These are phyloP conservation scores for Bombus vancouverensis DNA, from an alignment of 1,140 invertebrate species.

Conservation along the genomic window DNA sequence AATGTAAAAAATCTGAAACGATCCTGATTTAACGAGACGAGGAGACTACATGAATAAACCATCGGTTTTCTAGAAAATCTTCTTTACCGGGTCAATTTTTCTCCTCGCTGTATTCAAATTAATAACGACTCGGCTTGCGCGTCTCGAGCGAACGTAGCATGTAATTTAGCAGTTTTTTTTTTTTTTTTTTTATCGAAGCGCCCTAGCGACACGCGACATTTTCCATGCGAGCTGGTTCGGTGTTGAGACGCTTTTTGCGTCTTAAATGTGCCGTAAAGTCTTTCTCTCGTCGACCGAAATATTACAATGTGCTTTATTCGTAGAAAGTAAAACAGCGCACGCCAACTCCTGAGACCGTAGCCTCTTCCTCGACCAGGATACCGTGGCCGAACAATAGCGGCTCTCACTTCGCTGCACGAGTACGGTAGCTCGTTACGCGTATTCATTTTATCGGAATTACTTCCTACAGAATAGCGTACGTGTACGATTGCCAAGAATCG, in stretches of 20 bases:
- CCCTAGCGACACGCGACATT: constrained; percentile 4
- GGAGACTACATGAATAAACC: no score
- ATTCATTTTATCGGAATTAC: constrained; percentile 19
- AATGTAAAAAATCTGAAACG: no score
- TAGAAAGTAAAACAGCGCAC: constrained; percentile 59
- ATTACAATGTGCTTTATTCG: constrained; percentile 8
- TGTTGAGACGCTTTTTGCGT: constrained; percentile 38
- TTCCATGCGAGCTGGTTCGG: neutral
- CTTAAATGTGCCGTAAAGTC: constrained; percentile 46
- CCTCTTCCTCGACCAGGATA: constrained; percentile 26
- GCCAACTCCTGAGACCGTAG: neutral
- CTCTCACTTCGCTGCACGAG: constrained; percentile 40
- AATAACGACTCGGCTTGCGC: no score
- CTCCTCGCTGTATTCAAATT: no score
- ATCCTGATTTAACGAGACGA: no score
- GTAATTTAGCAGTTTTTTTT: neutral
- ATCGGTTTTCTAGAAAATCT: no score
- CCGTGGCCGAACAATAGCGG: constrained; percentile 40
- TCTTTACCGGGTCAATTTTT: no score
- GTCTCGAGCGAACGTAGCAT: neutral
- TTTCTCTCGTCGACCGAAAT: constrained; percentile 21
- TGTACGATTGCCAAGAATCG: neutral
- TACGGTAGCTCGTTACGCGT: constrained; percentile 30
- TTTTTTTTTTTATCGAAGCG: neutral
- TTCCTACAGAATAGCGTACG: constrained; percentile 12